phyloP scores from a whole-genome alignment of 2,888 invertebrate genomes.

The Amiota minor region DNA sequence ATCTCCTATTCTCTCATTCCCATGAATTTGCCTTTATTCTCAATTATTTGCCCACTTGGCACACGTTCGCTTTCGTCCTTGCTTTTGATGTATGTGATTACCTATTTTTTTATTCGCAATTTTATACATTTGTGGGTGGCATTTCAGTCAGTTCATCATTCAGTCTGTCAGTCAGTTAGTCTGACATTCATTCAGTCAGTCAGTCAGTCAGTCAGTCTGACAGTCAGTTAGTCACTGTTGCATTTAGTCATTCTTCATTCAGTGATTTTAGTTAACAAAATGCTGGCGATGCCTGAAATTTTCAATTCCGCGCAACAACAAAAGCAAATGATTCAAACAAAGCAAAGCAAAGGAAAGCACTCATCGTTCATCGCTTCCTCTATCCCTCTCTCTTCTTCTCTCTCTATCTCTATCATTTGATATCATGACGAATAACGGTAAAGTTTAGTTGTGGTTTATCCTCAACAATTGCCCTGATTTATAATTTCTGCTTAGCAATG shows the following conservation, averaged over 20 bases:
- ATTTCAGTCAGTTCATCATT: conserved; percentile 32
- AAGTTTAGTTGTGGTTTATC: conserved; percentile 65
- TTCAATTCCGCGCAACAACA: conserved; percentile 31
- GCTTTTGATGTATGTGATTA: conserved; percentile 13
- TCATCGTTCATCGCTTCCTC: conserved; percentile 30
- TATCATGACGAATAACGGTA: conserved; percentile 28
- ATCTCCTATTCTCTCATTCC: too few relatives aligned
- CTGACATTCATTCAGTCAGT: too few relatives aligned
- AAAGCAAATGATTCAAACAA: conserved; percentile 10
- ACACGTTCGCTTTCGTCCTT: conserved; percentile 12
- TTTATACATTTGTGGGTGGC: conserved; percentile 35
- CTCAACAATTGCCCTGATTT: conserved; percentile 69
- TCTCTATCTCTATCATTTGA: neutral
- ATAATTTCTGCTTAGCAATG: conserved; percentile 70
- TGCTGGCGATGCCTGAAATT: conserved; percentile 34
- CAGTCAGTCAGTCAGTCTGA: conserved; percentile 57
- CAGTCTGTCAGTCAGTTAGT: conserved; percentile 48
- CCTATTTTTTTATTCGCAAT: conserved; percentile 35
- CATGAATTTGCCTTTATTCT: too few relatives aligned
- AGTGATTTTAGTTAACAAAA: conserved; percentile 52
- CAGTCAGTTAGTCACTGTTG: conserved; percentile 58
- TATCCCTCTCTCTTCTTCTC: conserved; percentile 1
- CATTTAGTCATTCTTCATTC: conserved; percentile 43
- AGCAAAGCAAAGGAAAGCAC: conserved; percentile 12
- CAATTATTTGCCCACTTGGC: neutral